Evolutionary conservation across 2,797 vertebrate species (phyloP).

Genomic region (Urophycis tenuis): DNA sequence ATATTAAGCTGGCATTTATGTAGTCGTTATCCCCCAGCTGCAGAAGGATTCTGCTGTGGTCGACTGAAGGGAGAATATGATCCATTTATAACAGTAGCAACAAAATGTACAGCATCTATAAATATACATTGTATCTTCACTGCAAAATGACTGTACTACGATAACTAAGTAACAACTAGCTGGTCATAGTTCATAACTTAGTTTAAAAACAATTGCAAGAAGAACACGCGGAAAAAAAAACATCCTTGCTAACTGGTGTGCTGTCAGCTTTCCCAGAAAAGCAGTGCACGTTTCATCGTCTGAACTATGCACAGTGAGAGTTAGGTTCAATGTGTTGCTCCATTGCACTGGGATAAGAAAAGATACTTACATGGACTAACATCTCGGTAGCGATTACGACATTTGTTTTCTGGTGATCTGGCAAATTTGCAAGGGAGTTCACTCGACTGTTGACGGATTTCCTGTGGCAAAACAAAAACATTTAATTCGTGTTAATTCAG

Average conservation of each 20-base stretch:
- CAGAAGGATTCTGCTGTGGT: conserved; percentile 95
- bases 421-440: conserved; percentile 95
- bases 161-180: background rate
- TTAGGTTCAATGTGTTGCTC: background rate
- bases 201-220: background rate
- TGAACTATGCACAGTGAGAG: conserved; percentile 1
- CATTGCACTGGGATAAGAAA: background rate
- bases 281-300: background rate
- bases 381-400: conserved; percentile 96
- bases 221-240: background rate
- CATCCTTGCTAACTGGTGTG: background rate
- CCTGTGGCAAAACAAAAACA: conserved; percentile 66
- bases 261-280: background rate
- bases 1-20: conserved; percentile 95
- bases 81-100: conserved; percentile 7
- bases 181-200: background rate
- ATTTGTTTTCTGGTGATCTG: conserved; percentile 93
- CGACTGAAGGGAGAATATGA: conserved; percentile 72
- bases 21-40: conserved; percentile 90
- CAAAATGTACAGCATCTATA: background rate
- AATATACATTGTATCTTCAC: background rate
- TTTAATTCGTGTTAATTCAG: background rate
- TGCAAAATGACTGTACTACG: background rate
- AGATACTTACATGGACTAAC: conserved; percentile 94
- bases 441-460: conserved; percentile 91